Evolutionary conservation across 2,797 vertebrate species (phyloP), one percentile per base, ranked within the genome.

Genomic region (Sebastolobus altivelis): DNA sequence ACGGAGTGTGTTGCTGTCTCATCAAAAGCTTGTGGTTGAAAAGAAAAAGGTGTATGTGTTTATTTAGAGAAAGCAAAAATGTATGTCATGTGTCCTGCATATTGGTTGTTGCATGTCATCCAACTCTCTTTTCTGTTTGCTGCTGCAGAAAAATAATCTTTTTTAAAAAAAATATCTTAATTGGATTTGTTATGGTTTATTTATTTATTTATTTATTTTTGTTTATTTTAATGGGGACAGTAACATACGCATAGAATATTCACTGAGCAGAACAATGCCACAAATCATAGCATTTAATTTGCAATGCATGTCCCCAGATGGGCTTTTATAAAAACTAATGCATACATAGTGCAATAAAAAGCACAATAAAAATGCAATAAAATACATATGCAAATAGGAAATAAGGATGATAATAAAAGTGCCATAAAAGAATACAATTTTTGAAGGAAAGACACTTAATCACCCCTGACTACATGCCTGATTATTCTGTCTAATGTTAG

Each of bases 261-360:
- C 52, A 74, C 33, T 27, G 65, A 80, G 65, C 37, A 10, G 46
- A 82, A 73, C 65, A 75, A 83, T 77, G 22, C 20, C 37, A 43
- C 31, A 38, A 77, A 68, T 83, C 25, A 37, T 3, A 25, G 37
- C 56, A 62, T 61, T 75, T 81, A 35, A 81, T 81, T 75, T 78
- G 55, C 55, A 31, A 8, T 11, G 14, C 43, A 38, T 29, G 18
- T 86, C 56, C 49, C 52, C 71, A 63, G 65, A 66, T 66, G 55
- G 60, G 35, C 18, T 60, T 77, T 77, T 62, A 46, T 6, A 37
- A 65, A 72, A 73, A 71, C 60, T 16, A 65, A 69, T 69, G 6
- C 16, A 55, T 29, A n/a, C 18, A 27, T 16, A 38, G 62, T 13
- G 31, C 31, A 43, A 76, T 66, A 49, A 71, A 75, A 65, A 68